phyloP scores from a whole-genome alignment of 2,113 vertebrate genomes.

The Gymnarchus niloticus region DNA sequence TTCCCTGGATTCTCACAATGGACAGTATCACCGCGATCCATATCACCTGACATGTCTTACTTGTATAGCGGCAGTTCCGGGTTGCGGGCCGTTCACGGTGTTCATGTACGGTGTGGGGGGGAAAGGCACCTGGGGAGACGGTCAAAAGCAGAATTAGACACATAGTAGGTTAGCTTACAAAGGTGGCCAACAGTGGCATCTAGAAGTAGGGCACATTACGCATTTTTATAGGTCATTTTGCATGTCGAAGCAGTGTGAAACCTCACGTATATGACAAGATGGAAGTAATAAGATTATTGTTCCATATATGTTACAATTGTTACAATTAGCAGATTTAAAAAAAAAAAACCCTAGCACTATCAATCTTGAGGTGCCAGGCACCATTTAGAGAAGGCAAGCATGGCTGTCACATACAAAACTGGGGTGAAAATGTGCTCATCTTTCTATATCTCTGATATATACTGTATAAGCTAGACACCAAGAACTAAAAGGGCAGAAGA shows the following conservation, averaged over 20 bases:
- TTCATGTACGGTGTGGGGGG: constrained; percentile 86
- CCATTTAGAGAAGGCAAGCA: background rate
- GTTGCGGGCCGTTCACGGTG: constrained; percentile 88
- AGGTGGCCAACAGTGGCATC: background rate
- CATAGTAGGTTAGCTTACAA: background rate
- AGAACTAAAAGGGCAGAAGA: background rate
- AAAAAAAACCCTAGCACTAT: background rate
- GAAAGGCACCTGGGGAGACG: constrained; percentile 73
- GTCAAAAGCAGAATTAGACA: constrained; percentile 51
- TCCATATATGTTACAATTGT: background rate
- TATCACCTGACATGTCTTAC: constrained; percentile 52
- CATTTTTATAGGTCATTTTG: background rate
- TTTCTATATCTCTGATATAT: background rate
- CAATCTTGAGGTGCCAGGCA: background rate
- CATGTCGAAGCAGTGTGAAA: background rate
- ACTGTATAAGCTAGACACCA: background rate
- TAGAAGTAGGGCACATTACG: background rate
- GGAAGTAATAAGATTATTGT: background rate
- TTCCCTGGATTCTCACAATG: background rate
- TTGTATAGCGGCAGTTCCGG: constrained; percentile 88
- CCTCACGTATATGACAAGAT: background rate
- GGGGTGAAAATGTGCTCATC: background rate
- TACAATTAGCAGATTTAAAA: background rate
- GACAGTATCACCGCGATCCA: background rate
- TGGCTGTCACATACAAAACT: background rate